Percentiles rank a stretch among this genome's conserved stretches.
These are phyloP conservation scores for Pogonomyrmex barbatus DNA, from an alignment of 1,140 invertebrate genomes.

Conservation along the genomic window DNA sequence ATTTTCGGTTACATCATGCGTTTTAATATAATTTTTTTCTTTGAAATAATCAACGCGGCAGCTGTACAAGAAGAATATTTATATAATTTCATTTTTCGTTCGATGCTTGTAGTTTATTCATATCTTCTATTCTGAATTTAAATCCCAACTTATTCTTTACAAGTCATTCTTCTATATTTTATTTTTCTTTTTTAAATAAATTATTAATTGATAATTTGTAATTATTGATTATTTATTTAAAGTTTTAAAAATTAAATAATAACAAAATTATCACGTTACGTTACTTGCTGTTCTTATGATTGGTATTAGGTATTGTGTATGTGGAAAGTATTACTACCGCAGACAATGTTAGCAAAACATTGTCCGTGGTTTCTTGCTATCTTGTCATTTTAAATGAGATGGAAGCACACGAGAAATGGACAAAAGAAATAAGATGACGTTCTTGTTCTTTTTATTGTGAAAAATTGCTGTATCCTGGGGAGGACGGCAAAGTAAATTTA, in stretches of 20 bases:
- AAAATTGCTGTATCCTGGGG: constrained; percentile 29
- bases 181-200: not conserved
- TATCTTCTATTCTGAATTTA: not conserved
- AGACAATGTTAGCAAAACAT: not conserved
- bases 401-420: not conserved
- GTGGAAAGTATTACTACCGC: not conserved
- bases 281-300: not conserved
- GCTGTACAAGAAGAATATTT: not conserved
- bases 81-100: not conserved
- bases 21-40: not conserved
- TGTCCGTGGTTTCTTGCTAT: not conserved
- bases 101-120: no score
- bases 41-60: not conserved
- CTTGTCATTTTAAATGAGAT: constrained; percentile 9
- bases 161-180: not conserved
- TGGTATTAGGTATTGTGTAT: not conserved
- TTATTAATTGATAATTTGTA: no score
- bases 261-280: not conserved
- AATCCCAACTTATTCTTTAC: not conserved
- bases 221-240: not conserved
- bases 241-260: not conserved
- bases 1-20: not conserved
- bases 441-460: constrained; percentile 41
- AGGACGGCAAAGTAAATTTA: constrained; percentile 47
- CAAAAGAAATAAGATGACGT: not conserved